phyloP scores from a whole-genome alignment of 1,140 invertebrate genomes.

The Idris sp. region DNA sequence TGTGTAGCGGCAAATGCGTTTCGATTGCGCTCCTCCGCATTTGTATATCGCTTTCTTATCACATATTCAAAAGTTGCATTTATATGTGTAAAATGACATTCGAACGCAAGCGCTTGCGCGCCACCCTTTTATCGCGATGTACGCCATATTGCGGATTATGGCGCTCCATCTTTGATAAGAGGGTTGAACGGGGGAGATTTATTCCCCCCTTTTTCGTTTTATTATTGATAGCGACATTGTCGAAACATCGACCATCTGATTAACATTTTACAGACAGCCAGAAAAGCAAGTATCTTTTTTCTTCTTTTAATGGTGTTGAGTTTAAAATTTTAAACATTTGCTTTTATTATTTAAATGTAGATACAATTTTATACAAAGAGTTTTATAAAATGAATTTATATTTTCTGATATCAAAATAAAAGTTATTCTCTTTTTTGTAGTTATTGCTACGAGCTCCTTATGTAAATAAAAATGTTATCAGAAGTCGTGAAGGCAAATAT shows the following conservation, averaged over 20 bases:
- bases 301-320: no score
- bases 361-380: no score
- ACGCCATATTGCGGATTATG: slow-evolving; percentile 40
- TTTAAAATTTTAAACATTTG: no score
- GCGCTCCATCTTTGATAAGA: slow-evolving; percentile 6
- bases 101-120: slow-evolving; percentile 19
- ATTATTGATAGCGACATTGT: slow-evolving; percentile 33
- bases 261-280: slow-evolving; percentile 22
- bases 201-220: slow-evolving; percentile 3
- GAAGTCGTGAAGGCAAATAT: no score
- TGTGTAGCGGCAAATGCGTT: slow-evolving; percentile 48
- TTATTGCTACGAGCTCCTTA: no score
- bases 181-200: no score
- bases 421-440: no score
- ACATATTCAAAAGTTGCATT: slow-evolving; percentile 56
- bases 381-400: no score
- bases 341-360: no score
- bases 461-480: no score
- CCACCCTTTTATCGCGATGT: slow-evolving; percentile 11
- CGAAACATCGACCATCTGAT: slow-evolving; percentile 13
- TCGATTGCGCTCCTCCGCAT: slow-evolving; percentile 39
- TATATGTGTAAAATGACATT: slow-evolving; percentile 40
- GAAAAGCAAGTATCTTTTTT: no score
- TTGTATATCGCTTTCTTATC: slow-evolving; percentile 54
- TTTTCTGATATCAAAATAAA: no score